Conservation (phyloP, 2,888 invertebrate species). For the Chymomyza fuscimana region DNA sequence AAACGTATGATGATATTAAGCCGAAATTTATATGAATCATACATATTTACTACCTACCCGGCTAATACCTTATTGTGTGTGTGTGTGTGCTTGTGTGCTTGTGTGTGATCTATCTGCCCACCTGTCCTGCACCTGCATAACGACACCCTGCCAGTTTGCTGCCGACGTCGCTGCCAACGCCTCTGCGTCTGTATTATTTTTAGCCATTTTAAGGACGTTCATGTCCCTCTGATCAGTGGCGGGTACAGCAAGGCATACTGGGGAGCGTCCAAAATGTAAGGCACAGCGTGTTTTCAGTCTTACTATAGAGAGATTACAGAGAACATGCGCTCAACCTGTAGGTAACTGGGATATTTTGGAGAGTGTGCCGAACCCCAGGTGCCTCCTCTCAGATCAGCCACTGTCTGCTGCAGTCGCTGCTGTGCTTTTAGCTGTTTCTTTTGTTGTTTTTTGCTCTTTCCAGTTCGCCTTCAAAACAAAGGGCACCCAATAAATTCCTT, state of each 20-base stretch:
- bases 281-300: too few relatives aligned
- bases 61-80: background rate
- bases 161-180: background rate
- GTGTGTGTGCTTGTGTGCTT: background rate
- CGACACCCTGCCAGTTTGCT: background rate
- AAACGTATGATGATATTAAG: background rate
- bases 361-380: too few relatives aligned
- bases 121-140: constrained; percentile 3
- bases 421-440: background rate
- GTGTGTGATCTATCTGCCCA: background rate
- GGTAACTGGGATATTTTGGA: too few relatives aligned
- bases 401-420: background rate
- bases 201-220: background rate
- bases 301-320: too few relatives aligned
- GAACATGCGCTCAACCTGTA: too few relatives aligned
- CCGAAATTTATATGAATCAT: background rate
- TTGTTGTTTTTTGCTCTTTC: background rate
- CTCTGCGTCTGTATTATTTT: background rate
- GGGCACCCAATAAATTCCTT: constrained; percentile 1
- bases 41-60: background rate
- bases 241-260: too few relatives aligned
- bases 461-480: constrained; percentile 3
- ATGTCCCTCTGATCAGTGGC: background rate
- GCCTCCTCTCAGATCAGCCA: too few relatives aligned
- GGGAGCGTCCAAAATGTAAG: too few relatives aligned